Percentiles rank a stretch among this genome's conserved stretches.
Conservation (phyloP, 2,113 vertebrate species). For the Eulemur rufifrons region DNA sequence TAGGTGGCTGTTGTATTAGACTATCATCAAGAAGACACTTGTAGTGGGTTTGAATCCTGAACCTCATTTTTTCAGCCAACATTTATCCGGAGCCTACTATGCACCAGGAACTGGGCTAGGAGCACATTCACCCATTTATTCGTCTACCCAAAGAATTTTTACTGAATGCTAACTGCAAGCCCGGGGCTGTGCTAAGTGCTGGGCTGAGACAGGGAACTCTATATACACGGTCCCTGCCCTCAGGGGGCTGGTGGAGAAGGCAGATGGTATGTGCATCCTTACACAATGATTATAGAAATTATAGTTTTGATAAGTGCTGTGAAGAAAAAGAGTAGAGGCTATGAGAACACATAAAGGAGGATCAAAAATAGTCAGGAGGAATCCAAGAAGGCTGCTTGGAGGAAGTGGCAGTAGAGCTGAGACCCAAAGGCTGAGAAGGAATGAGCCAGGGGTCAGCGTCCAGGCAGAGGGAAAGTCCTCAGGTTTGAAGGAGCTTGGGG, state of each 20-base stretch:
- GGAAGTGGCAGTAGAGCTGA: background rate
- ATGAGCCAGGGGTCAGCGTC: background rate
- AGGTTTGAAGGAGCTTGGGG: background rate
- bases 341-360: background rate
- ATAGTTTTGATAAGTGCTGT: background rate
- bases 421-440: background rate
- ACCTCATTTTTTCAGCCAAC: background rate
- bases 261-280: background rate
- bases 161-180: background rate
- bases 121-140: background rate
- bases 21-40: accelerated
- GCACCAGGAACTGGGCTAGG: background rate
- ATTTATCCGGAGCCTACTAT: background rate
- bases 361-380: background rate
- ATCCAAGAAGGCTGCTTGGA: constrained; percentile 16
- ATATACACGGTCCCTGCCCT: background rate
- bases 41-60: too few relatives aligned
- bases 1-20: background rate
- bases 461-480: background rate
- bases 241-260: background rate
- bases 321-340: background rate
- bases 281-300: background rate
- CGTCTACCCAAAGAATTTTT: background rate
- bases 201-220: too few relatives aligned
- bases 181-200: accelerated